A percentile compares a stretch with the other conserved stretches of the same genome.
Conservation (phyloP, 2,797 vertebrate genomes). For the Basileuterus tristriatus region DNA sequence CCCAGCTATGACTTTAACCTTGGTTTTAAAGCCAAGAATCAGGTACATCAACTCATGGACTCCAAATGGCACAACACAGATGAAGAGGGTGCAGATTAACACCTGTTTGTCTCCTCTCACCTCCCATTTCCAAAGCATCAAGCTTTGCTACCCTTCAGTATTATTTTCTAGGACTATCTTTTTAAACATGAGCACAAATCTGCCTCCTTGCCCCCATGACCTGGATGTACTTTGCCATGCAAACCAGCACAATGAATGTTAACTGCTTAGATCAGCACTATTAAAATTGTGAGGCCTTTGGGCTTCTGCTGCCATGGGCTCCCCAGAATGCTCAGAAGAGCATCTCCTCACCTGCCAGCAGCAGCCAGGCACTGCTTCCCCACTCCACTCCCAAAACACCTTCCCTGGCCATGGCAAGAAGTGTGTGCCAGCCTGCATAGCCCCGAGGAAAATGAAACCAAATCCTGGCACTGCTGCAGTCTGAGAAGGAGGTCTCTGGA, state of each 20-base stretch:
- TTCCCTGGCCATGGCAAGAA: neutral
- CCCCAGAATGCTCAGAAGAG: neutral
- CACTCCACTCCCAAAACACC: neutral
- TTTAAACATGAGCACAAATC: neutral
- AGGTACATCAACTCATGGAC: neutral
- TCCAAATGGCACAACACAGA: neutral
- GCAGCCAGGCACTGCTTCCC: neutral
- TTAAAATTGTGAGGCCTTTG: neutral
- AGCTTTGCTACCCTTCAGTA: neutral
- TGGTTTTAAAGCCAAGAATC: neutral
- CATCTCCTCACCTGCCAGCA: neutral
- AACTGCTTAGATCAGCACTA: neutral
- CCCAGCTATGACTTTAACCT: neutral
- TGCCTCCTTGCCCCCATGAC: neutral
- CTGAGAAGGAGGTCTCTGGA: neutral
- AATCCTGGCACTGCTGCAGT: constrained; percentile 1
- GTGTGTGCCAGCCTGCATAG: neutral
- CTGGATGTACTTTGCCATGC: neutral
- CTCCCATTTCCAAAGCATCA: neutral
- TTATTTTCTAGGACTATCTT: neutral
- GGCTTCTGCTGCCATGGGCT: neutral
- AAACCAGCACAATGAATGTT: neutral
- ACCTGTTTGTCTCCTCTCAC: neutral
- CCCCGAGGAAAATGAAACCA: neutral
- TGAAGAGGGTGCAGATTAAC: neutral